Base-by-base conservation (phyloP, 1,140 invertebrate species). In the Batillaria attramentaria region DNA sequence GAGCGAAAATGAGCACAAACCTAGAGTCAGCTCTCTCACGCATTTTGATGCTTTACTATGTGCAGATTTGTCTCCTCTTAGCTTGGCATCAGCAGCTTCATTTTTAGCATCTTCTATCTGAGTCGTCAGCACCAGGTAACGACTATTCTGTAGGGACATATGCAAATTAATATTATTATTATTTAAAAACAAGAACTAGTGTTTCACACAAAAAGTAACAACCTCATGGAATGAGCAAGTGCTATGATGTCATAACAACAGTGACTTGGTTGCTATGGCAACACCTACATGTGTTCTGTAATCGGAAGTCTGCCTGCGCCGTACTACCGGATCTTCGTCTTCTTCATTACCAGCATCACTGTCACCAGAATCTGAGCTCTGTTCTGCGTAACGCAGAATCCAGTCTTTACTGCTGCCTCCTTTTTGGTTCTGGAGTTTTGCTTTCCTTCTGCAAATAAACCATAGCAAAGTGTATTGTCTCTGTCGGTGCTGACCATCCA, bases 301-400 rank as follows among this genome's bases (percentile, higher is more conserved):
- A n/a, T n/a, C n/a, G n/a, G n/a, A n/a, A n/a, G n/a, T n/a, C n/a
- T 20, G 20, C 33, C n/a, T 42, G 54, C 6, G 31, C 43, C 39
- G 54, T 24, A 69, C 79, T 72, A 87, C 85, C n/a, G 83, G 85
- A 60, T 86, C 72, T 41, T 84, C 79, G 16, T 81, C 74, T 33
- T 82, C 72, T 33, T 81, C 79, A 28, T 75, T 77, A 18, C n/a
- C n/a, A n/a, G n/a, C n/a, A n/a, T 86, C 81, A 0, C 83, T 85
- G 18, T 85, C 86, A 62, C 79, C 83, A n/a, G 82, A 80, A 16
- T 74, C 76, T 39, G 76, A 85, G 31, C 66, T 73, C n/a, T 83
- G 54, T 35, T 87, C 84, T 62, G 88, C 85, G 82, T 89, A 90
- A 72, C 86, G 82, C 33, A 90, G 70, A 46, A 90, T 89, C 89